These are phyloP conservation scores for Cantharis flavilabris DNA, from an alignment of 2,888 invertebrate species.

Conservation along the genomic window DNA sequence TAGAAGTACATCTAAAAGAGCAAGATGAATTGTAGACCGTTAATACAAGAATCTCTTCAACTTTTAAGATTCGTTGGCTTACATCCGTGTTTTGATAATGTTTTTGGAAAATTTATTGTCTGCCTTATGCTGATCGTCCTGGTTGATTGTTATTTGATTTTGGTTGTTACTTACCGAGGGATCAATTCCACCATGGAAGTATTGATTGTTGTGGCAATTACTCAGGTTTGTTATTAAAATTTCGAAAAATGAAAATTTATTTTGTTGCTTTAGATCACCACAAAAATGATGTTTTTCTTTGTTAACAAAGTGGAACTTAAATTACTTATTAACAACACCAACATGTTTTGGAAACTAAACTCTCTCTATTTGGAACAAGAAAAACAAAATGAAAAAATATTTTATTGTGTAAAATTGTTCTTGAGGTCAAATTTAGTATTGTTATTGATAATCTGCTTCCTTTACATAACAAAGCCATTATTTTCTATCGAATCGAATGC, in stretches of 20 bases:
- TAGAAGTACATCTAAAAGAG: neutral
- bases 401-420: neutral
- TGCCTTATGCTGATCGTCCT: fast-evolving
- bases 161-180: neutral
- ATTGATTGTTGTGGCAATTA: no score
- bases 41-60: neutral
- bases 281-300: neutral
- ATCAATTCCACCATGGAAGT: neutral
- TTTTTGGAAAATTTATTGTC: neutral
- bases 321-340: neutral
- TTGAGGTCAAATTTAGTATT: neutral
- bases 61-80: neutral
- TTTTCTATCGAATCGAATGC: neutral
- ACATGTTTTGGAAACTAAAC: neutral
- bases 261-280: neutral
- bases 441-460: neutral
- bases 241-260: neutral
- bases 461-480: neutral
- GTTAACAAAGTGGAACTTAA: neutral
- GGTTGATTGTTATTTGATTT: neutral
- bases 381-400: neutral
- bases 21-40: neutral
- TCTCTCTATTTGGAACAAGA: neutral
- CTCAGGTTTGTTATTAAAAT: neutral
- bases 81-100: neutral